A percentile compares a stretch with the other conserved stretches of the same genome.
These are phyloP conservation scores for Drosophila azteca DNA, from an alignment of 1,140 invertebrate genomes.

Conservation along the genomic window DNA sequence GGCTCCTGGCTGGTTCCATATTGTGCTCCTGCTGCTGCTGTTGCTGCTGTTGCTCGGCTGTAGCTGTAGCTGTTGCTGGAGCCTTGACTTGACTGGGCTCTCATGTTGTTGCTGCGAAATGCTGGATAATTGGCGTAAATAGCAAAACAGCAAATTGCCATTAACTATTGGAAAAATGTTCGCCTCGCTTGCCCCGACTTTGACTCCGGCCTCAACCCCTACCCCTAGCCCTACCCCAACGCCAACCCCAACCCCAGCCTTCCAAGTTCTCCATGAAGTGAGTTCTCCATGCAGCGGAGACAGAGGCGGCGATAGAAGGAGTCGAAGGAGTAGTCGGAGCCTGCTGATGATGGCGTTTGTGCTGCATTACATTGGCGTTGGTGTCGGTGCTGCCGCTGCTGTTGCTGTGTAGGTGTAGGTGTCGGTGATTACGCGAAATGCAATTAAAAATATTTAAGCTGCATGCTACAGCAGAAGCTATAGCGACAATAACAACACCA, in stretches of 20 bases:
- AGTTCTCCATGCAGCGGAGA: not conserved
- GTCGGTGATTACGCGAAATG: constrained; percentile 79
- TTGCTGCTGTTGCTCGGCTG: constrained; percentile 16
- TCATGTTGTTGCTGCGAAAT: constrained; percentile 68
- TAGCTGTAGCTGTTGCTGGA: constrained; percentile 23
- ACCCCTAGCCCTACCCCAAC: not conserved
- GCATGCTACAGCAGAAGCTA: constrained; percentile 47
- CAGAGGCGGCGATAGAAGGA: not conserved
- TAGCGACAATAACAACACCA: constrained; percentile 21
- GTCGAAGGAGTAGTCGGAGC: constrained; percentile 1
- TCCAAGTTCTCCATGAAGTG: not conserved
- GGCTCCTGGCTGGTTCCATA: constrained; percentile 22
- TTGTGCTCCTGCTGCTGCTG: constrained; percentile 25
- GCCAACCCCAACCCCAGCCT: too few species aligned
- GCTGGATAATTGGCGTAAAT: constrained; percentile 82
- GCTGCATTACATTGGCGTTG: not conserved
- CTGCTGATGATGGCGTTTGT: constrained; percentile 45
- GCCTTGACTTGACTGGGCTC: constrained; percentile 53
- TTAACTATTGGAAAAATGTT: constrained; percentile 82
- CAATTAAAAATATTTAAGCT: constrained; percentile 82
- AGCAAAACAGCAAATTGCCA: constrained; percentile 82
- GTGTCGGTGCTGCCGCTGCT: constrained; percentile 1
- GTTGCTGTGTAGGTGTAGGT: constrained; percentile 40
- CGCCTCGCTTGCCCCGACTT: constrained; percentile 59
- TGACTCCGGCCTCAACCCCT: constrained; percentile 9